Conservation (phyloP, 2,888 invertebrate species). For the Trissoscelio sp. region DNA sequence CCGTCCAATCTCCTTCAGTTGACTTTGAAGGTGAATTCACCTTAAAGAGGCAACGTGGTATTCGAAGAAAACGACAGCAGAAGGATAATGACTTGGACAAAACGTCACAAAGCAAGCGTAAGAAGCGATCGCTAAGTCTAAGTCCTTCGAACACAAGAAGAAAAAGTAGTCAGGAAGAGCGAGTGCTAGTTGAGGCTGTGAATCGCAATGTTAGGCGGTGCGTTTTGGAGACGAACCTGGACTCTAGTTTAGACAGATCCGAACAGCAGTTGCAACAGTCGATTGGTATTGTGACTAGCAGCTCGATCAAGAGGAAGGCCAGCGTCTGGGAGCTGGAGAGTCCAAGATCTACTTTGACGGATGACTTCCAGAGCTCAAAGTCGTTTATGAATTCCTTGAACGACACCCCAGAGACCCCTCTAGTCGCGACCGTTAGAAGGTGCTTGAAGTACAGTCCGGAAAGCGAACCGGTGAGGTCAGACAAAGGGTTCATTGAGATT, state of each 20-base stretch:
- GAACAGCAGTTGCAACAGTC: conserved; percentile 43
- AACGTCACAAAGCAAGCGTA: conserved; percentile 73
- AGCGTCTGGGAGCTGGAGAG: conserved; percentile 79
- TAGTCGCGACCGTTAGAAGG: conserved; percentile 81
- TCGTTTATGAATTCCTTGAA: conserved; percentile 78
- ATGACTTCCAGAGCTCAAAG: conserved; percentile 79
- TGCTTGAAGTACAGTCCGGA: conserved; percentile 82
- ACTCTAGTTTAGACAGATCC: conserved; percentile 72
- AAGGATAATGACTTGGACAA: conserved; percentile 71
- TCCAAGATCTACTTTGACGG: conserved; percentile 79
- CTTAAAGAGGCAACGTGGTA: conserved; percentile 80
- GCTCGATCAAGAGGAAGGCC: conserved; percentile 69
- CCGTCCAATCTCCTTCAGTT: conserved; percentile 77
- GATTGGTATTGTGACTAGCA: conserved; percentile 35
- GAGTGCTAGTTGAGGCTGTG: conserved; percentile 76
- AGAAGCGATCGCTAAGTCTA: conserved; percentile 74
- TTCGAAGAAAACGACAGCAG: conserved; percentile 79
- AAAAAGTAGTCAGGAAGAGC: conserved; percentile 57
- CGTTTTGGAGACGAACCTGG: conserved; percentile 80
- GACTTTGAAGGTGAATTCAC: conserved; percentile 81
- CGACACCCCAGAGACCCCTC: conserved; percentile 80
- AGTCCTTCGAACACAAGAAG: conserved; percentile 61
- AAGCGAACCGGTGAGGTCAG: conserved; percentile 72
- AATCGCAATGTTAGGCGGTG: conserved; percentile 80
- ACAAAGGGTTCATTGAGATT: conserved; percentile 87